Conservation (phyloP, 2,113 vertebrate species). For the Kryptolebias marmoratus region DNA sequence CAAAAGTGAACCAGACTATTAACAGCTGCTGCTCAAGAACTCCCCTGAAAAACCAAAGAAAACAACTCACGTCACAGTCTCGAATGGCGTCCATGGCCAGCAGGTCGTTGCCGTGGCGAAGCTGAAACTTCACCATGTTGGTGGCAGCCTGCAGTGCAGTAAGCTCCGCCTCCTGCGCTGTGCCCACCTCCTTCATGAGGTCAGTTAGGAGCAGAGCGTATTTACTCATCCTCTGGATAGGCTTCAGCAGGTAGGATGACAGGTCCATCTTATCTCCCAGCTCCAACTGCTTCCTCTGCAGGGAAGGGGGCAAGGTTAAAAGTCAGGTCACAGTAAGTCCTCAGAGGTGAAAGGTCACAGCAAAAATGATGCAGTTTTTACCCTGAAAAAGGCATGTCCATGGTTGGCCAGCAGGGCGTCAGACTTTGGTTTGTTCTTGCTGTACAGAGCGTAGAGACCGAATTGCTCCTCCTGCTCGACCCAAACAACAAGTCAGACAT, state of each 20-base stretch:
- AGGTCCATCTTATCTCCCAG: constrained; percentile 94
- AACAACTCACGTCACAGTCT: constrained; percentile 88
- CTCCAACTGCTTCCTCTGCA: constrained; percentile 89
- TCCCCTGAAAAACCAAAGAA: not conserved
- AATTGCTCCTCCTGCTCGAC: constrained; percentile 85
- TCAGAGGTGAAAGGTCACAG: constrained; percentile 8
- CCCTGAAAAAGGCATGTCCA: constrained; percentile 86
- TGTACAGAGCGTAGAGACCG: constrained; percentile 85
- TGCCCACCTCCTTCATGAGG: constrained; percentile 88
- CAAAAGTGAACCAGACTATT: not conserved
- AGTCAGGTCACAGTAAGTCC: not conserved
- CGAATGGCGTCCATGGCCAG: constrained; percentile 96
- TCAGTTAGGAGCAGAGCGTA: constrained; percentile 92
- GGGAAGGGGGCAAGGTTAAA: not conserved
- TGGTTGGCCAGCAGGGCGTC: constrained; percentile 82
- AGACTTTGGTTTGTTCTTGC: constrained; percentile 88
- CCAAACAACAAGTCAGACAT: not conserved
- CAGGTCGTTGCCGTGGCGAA: constrained; percentile 93
- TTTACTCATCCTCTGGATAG: constrained; percentile 96
- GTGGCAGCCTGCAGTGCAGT: constrained; percentile 83
- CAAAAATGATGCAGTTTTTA: constrained; percentile 45
- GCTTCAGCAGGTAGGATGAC: constrained; percentile 94
- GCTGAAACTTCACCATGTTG: constrained; percentile 93
- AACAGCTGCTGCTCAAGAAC: not conserved
- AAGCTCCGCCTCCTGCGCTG: constrained; percentile 86